phyloP scores from a whole-genome alignment of 2,797 vertebrate genomes.

The Helicolenus hilgendorfi region DNA sequence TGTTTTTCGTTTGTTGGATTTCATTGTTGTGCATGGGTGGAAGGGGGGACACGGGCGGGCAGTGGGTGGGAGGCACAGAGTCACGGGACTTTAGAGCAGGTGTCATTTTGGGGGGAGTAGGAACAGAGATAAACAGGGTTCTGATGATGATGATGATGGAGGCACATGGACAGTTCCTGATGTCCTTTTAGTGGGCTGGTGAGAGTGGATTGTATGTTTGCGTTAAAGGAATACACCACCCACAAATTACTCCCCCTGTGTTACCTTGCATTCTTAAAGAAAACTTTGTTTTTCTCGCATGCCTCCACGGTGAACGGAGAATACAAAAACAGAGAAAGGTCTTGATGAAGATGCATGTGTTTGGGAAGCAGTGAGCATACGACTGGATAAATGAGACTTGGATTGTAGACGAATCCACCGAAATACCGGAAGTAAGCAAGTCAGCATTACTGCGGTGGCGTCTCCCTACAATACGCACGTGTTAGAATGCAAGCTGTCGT shows the following conservation, averaged over 20 bases:
- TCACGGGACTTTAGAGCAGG: conserved; percentile 76
- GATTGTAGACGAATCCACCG: no score
- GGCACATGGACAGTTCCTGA: conserved; percentile 59
- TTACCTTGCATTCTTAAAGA: background rate
- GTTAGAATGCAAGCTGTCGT: no score
- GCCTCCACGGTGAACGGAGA: background rate
- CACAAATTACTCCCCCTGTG: background rate
- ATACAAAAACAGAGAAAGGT: background rate
- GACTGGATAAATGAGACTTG: no score
- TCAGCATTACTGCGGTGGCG: no score
- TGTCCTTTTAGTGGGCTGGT: conserved; percentile 4
- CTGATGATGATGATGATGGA: conserved; percentile 79
- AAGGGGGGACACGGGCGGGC: conserved; percentile 36
- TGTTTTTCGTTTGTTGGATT: conserved; percentile 79
- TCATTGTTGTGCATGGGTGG: conserved; percentile 71
- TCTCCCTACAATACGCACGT: no score
- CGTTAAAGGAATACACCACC: background rate
- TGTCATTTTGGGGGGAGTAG: conserved; percentile 63
- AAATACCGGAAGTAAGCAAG: no score
- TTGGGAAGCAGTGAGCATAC: no score
- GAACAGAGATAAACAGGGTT: conserved; percentile 86
- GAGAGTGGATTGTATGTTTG: background rate
- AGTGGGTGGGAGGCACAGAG: conserved; percentile 72
- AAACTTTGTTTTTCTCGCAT: background rate
- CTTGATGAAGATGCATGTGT: background rate